A percentile compares a stretch with the other conserved stretches of the same genome.
Conservation (phyloP, 2,113 vertebrate species). For the Phaetusa simplex region DNA sequence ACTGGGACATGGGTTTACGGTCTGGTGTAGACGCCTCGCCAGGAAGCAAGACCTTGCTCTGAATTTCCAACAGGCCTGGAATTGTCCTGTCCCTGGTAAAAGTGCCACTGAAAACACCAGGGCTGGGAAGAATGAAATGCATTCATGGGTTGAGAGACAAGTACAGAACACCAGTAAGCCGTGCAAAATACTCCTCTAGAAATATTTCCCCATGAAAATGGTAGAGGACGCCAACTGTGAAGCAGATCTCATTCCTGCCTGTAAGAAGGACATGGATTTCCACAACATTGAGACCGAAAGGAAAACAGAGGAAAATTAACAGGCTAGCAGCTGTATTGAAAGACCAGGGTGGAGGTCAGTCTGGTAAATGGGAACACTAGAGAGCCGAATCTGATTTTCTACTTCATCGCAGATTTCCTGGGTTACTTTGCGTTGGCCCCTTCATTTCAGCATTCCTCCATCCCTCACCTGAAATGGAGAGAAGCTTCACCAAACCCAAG, state of each 20-base stretch:
- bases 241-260: neutral
- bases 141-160: rapidly evolving
- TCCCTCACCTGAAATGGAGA: neutral
- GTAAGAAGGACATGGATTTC: neutral
- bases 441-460: neutral
- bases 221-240: neutral
- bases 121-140: rapidly evolving
- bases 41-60: neutral
- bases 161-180: neutral
- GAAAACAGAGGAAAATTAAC: neutral
- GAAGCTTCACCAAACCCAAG: neutral
- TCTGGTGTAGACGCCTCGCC: rapidly evolving
- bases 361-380: neutral
- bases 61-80: neutral
- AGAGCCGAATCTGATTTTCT: neutral
- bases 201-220: neutral
- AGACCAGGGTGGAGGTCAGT: rapidly evolving
- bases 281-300: neutral
- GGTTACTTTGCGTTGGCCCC: neutral
- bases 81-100: neutral
- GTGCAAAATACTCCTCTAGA: neutral
- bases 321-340: neutral
- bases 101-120: rapidly evolving
- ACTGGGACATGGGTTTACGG: rapidly evolving
- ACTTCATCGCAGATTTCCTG: neutral